phyloP scores from a whole-genome alignment of 2,113 vertebrate genomes.

The Eptesicus fuscus region DNA sequence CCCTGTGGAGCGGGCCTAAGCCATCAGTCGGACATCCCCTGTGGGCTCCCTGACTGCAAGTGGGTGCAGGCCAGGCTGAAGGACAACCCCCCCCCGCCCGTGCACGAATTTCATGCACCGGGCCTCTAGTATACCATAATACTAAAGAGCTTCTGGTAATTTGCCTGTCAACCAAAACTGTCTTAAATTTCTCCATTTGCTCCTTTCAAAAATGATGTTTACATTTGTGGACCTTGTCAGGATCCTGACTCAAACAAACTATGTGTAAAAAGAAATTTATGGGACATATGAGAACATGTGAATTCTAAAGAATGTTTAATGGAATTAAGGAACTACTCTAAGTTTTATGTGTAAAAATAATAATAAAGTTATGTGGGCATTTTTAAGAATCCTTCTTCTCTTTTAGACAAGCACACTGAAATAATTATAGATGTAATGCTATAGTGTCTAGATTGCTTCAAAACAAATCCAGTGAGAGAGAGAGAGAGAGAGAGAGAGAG shows the following conservation, averaged over 20 bases:
- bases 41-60: too few relatives aligned
- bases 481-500: too few relatives aligned
- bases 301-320: neutral
- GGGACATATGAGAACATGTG: neutral
- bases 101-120: too few relatives aligned
- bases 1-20: too few relatives aligned
- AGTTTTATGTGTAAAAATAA: constrained; percentile 21
- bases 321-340: neutral
- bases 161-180: neutral
- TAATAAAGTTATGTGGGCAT: neutral
- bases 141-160: neutral
- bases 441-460: neutral
- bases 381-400: neutral
- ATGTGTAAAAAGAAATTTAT: neutral
- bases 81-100: too few relatives aligned
- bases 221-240: neutral
- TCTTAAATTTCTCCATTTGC: neutral
- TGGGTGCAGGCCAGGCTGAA: too few relatives aligned
- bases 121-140: neutral
- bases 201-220: neutral
- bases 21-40: too few relatives aligned
- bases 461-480: neutral
- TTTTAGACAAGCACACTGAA: neutral
- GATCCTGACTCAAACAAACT: neutral
- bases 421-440: neutral